phyloP scores from a whole-genome alignment of 53 echinoderm and acorn worm genomes.

The Crossaster papposus region DNA sequence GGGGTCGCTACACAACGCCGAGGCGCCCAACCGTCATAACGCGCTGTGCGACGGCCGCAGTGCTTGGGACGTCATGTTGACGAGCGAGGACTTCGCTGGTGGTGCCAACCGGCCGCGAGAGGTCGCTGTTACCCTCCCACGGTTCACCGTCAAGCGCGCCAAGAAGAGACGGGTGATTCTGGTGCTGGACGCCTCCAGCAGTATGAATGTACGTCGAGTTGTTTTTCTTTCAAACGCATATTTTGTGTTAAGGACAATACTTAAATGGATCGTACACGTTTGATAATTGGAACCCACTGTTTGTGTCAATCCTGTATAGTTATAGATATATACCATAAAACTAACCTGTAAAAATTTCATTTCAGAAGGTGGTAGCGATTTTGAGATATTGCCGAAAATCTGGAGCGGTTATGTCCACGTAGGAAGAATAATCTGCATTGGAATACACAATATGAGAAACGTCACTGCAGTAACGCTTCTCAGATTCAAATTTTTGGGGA shows the following conservation, averaged over 20 bases:
- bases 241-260: not conserved
- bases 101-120: constrained; percentile 39
- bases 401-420: too few relatives aligned
- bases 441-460: too few relatives aligned
- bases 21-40: constrained; percentile 77
- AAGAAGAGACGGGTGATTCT: constrained; percentile 44
- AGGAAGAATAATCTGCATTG: too few relatives aligned
- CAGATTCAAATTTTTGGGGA: too few relatives aligned
- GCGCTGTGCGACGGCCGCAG: constrained; percentile 70
- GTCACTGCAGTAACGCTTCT: too few relatives aligned
- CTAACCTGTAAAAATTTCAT: too few relatives aligned
- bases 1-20: constrained; percentile 59
- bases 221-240: not conserved
- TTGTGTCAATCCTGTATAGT: too few relatives aligned
- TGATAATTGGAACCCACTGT: too few relatives aligned
- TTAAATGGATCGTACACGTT: too few relatives aligned
- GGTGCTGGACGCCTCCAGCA: constrained; percentile 59
- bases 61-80: constrained; percentile 86
- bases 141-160: constrained; percentile 32
- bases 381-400: too few relatives aligned
- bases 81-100: constrained; percentile 61
- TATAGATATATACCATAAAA: too few relatives aligned
- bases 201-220: constrained; percentile 61
- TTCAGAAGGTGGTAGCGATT: too few relatives aligned
- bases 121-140: constrained; percentile 22